Evolutionary conservation across 2,888 invertebrate species (phyloP).

Genomic region (Cheilosia urbana): DNA sequence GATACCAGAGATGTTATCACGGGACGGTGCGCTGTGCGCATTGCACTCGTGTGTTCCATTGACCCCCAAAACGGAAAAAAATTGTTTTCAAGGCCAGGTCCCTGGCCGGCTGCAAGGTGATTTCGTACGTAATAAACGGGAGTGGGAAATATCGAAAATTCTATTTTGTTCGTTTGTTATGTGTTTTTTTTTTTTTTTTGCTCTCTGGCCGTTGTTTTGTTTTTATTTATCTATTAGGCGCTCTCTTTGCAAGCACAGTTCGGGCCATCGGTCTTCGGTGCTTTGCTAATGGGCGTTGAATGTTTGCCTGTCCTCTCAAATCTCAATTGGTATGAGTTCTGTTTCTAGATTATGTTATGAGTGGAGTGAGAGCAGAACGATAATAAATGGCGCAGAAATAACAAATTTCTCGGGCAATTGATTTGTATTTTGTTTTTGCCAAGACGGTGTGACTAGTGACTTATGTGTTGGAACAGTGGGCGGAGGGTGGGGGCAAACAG

Average conservation of each 20-base stretch:
- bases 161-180: constrained; percentile 45
- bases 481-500: not conserved
- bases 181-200: constrained; percentile 5
- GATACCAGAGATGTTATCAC: constrained; percentile 57
- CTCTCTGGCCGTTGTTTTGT: constrained; percentile 22
- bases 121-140: constrained; percentile 57
- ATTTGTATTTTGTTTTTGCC: constrained; percentile 59
- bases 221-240: constrained; percentile 46
- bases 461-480: constrained; percentile 2
- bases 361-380: constrained; percentile 1
- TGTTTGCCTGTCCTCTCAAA: constrained; percentile 26
- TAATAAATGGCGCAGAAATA: constrained; percentile 45
- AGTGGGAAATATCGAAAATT: constrained; percentile 66
- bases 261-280: too few species aligned
- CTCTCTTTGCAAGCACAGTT: constrained; percentile 5
- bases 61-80: constrained; percentile 59
- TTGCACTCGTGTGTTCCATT: constrained; percentile 73
- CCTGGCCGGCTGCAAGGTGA: constrained; percentile 71
- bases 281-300: not conserved
- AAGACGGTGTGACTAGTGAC: constrained; percentile 20
- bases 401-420: constrained; percentile 59
- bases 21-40: constrained; percentile 56
- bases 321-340: constrained; percentile 20
- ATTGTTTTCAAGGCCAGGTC: constrained; percentile 68
- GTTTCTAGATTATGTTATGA: constrained; percentile 2